A percentile compares a stretch with the other conserved stretches of the same genome.
These are phyloP conservation scores for Drosophila neonasuta DNA, from an alignment of 2,888 invertebrate genomes.

Conservation along the genomic window DNA sequence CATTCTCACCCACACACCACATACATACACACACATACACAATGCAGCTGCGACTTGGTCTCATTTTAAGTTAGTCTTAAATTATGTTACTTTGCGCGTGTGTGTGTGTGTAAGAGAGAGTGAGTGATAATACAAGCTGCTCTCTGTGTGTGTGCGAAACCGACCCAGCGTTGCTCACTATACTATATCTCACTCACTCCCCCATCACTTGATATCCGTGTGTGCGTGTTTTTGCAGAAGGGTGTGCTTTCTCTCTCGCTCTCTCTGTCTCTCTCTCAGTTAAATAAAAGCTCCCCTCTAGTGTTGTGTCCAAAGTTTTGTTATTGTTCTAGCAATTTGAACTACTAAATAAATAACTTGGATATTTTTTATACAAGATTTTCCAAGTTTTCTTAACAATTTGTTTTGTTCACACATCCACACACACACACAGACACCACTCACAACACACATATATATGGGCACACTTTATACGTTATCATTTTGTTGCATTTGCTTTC, in stretches of 20 bases:
- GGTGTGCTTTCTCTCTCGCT: slow-evolving; percentile 38
- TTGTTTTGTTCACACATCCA: slow-evolving; percentile 32
- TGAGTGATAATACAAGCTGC: slow-evolving; percentile 11
- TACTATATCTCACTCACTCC: slow-evolving; percentile 13
- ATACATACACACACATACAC: slow-evolving; percentile 12
- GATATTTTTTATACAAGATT: slow-evolving; percentile 28
- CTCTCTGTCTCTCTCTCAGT: slow-evolving; percentile 7
- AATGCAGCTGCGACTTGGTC: slow-evolving; percentile 40
- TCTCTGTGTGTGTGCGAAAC: slow-evolving; percentile 15
- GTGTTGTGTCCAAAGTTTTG: slow-evolving; percentile 55
- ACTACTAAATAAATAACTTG: slow-evolving; percentile 26
- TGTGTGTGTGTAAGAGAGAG: slow-evolving; percentile 18
- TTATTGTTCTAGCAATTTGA: slow-evolving; percentile 49
- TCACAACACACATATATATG: slow-evolving; percentile 25
- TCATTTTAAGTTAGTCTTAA: slow-evolving; percentile 50
- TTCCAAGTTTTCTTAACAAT: slow-evolving; percentile 28
- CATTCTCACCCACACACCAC: background rate
- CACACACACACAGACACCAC: slow-evolving; percentile 5
- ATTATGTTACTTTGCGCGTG: slow-evolving; percentile 33
- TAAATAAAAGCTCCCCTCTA: slow-evolving; percentile 48
- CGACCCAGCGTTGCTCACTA: slow-evolving; percentile 26
- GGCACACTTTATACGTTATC: slow-evolving; percentile 42
- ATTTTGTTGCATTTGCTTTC: slow-evolving; percentile 46
- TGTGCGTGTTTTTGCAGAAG: slow-evolving; percentile 42
- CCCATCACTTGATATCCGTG: slow-evolving; percentile 25